Evolutionary conservation across 1,140 invertebrate species (phyloP).

Genomic region (Caenorhabditis tropicalis): DNA sequence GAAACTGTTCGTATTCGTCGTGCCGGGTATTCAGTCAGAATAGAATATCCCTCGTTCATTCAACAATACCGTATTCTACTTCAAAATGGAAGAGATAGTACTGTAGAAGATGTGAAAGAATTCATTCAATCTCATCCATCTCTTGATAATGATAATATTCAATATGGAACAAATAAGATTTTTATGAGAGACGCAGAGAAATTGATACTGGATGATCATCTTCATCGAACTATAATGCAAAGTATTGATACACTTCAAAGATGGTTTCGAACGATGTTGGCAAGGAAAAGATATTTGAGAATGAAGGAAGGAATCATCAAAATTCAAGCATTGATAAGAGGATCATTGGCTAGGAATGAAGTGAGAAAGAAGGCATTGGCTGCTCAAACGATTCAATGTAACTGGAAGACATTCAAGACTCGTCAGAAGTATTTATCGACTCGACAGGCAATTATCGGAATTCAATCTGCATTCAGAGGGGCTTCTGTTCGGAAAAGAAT

Average conservation of each 20-base stretch:
- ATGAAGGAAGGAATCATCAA: conserved; percentile 80
- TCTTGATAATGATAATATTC: conserved; percentile 89
- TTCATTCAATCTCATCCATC: conserved; percentile 74
- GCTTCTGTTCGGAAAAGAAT: conserved; percentile 37
- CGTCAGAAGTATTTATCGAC: conserved; percentile 79
- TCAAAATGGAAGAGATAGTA: conserved; percentile 81
- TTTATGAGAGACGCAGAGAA: conserved; percentile 93
- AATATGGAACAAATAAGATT: conserved; percentile 87
- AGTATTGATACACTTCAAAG: conserved; percentile 87
- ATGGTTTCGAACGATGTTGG: conserved; percentile 85
- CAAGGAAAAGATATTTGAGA: conserved; percentile 81
- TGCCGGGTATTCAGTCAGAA: conserved; percentile 90
- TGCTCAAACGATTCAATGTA: conserved; percentile 80
- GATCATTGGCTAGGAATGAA: conserved; percentile 70
- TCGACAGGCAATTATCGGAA: conserved; percentile 75
- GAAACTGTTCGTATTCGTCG: conserved; percentile 93
- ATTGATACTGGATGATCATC: conserved; percentile 84
- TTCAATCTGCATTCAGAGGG: conserved; percentile 77
- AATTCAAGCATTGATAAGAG: conserved; percentile 80
- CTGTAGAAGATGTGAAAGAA: conserved; percentile 64
- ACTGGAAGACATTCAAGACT: conserved; percentile 79
- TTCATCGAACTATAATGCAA: conserved; percentile 91
- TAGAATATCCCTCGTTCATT: conserved; percentile 88
- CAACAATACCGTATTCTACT: conserved; percentile 88
- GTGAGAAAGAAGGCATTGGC: conserved; percentile 75